These are phyloP conservation scores for Diorhabda elongata DNA, from an alignment of 1,140 invertebrate genomes.

Conservation along the genomic window DNA sequence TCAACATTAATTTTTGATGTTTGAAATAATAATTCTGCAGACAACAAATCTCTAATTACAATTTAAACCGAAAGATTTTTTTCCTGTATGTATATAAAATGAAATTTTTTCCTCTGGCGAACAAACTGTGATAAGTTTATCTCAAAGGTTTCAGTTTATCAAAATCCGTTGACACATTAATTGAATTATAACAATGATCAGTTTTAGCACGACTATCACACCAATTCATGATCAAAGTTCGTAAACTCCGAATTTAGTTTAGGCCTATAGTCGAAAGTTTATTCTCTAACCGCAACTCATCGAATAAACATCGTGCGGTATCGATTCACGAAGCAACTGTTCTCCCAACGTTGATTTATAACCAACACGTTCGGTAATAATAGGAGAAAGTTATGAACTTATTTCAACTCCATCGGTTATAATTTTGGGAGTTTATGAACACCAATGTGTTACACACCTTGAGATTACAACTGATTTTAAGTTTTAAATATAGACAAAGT, in stretches of 20 bases:
- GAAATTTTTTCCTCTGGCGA: too few relatives aligned
- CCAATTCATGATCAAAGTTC: background rate
- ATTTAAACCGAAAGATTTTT: too few relatives aligned
- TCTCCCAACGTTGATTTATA: background rate
- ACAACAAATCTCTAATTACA: too few relatives aligned
- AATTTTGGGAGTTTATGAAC: background rate
- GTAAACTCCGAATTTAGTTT: background rate
- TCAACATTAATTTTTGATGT: too few relatives aligned
- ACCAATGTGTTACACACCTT: background rate
- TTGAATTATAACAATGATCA: slow-evolving; percentile 1
- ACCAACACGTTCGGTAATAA: background rate
- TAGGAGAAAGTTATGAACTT: background rate
- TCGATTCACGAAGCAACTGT: background rate
- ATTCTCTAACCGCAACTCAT: background rate
- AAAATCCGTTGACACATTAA: background rate
- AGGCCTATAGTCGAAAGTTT: background rate
- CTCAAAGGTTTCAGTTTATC: background rate
- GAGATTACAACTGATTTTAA: background rate
- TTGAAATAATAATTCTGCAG: too few relatives aligned
- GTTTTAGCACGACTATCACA: background rate
- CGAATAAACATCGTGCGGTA: background rate
- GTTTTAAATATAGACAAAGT: too few relatives aligned
- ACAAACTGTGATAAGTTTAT: background rate
- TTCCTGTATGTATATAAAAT: too few relatives aligned
- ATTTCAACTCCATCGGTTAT: background rate